phyloP scores from a whole-genome alignment of 2,113 vertebrate species.

The Mionectes macconnelli region DNA sequence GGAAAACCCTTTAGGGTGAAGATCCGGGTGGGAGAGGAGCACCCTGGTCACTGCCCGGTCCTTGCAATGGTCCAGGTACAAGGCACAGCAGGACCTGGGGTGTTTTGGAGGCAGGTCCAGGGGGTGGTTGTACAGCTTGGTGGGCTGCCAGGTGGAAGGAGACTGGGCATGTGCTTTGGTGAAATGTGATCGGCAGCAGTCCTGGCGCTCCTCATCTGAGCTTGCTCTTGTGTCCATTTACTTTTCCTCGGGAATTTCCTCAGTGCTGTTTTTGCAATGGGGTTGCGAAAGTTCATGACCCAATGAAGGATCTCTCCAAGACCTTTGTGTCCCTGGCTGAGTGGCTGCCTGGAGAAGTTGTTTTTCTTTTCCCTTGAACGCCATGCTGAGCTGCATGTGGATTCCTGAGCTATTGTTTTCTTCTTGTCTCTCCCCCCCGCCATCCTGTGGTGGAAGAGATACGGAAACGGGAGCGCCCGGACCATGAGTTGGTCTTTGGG shows the following conservation, averaged over 20 bases:
- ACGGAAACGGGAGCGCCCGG: fast-evolving
- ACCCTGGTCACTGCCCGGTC: fast-evolving
- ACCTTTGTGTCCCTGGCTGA: neutral
- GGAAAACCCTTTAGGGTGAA: fast-evolving
- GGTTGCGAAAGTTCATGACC: slow-evolving; percentile 10
- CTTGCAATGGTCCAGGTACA: neutral
- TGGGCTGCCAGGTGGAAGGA: neutral
- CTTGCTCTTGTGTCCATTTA: neutral
- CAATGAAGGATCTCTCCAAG: neutral
- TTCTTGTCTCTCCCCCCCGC: fast-evolving
- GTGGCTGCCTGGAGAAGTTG: neutral
- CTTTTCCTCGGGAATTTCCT: slow-evolving; percentile 42
- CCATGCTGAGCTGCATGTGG: neutral
- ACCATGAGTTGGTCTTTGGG: neutral
- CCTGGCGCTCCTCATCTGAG: neutral
- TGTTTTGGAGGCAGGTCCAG: fast-evolving
- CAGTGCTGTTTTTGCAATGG: neutral
- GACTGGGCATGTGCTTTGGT: neutral
- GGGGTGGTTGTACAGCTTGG: fast-evolving
- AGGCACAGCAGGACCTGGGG: neutral
- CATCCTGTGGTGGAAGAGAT: neutral
- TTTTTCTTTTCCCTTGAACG: neutral
- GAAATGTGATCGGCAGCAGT: neutral
- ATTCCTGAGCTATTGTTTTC: slow-evolving; percentile 19
- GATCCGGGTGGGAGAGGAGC: fast-evolving